Percentiles rank a stretch among this genome's conserved stretches.
These are phyloP conservation scores for Parotocinclus haroldoi DNA, from an alignment of 2,797 vertebrate species.

Conservation along the genomic window DNA sequence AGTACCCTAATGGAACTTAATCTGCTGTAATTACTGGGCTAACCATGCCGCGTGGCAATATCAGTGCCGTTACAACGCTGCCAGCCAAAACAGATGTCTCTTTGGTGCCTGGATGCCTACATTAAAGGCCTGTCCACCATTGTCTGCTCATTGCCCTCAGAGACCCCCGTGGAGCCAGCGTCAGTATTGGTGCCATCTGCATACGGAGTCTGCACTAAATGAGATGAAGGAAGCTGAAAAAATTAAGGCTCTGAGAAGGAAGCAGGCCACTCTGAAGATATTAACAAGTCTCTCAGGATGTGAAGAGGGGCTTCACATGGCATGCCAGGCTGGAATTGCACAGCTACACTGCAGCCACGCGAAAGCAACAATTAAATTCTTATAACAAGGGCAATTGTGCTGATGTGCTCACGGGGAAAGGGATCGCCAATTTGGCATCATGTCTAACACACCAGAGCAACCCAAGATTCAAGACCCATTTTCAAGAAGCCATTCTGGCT, in stretches of 20 bases:
- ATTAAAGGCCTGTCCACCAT: constrained; percentile 33
- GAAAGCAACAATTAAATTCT: constrained; percentile 4
- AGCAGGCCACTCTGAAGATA: constrained; percentile 14
- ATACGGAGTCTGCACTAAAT: neutral
- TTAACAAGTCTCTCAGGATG: constrained; percentile 26
- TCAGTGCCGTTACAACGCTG: constrained; percentile 15
- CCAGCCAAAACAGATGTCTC: constrained; percentile 32
- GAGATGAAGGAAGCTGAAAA: constrained; percentile 20
- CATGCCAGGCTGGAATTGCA: constrained; percentile 30
- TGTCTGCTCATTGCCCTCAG: constrained; percentile 20
- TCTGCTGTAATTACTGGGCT: constrained; percentile 12
- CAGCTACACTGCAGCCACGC: neutral
- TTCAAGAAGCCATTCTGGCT: neutral
- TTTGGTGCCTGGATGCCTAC: constrained; percentile 9
- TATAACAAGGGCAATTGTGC: constrained; percentile 11
- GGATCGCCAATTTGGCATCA: neutral
- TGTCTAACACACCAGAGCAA: neutral
- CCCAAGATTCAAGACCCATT: neutral
- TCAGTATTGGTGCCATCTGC: constrained; percentile 25
- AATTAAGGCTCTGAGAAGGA: constrained; percentile 9
- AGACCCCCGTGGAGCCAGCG: constrained; percentile 6
- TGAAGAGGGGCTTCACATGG: constrained; percentile 18
- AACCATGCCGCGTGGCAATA: constrained; percentile 6
- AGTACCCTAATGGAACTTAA: constrained; percentile 17
- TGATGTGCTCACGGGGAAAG: neutral